Base-by-base conservation (phyloP, 2,888 invertebrate species). In the Shargacucullia verbasci region DNA sequence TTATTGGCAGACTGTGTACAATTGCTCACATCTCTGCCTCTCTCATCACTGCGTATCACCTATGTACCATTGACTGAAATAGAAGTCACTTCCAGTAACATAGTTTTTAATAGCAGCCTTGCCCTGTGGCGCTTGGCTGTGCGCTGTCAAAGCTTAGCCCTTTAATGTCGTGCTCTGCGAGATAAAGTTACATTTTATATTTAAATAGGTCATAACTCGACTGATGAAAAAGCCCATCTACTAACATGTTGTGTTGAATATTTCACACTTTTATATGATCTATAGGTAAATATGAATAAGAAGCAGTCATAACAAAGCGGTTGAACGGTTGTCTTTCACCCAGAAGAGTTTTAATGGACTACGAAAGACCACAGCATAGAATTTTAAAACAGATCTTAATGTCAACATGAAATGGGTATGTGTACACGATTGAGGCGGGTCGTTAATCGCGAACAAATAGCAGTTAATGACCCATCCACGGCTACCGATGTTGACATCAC, bases 361-460 rank as follows among this genome's bases (percentile, higher is more conserved):
- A 20, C 20, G 20, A 20, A 20, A 20, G 4, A 20, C 4, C 4
- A 20, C 2, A 20, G 4, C 20, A 3, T 4, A 20, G 2, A 20
- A 20, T 4, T 20, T 4, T 20, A 20, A 2, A 20, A 20, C 4
- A 4, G 20, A 20, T 20, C 20, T 4, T 20, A 64, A 64, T 40
- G 45, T 64, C 20, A 12, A 64, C 44, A 37, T 44, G 45, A 50
- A 50, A 46, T 49, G 38, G n/a, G 34, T 39, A 47, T 50, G 60
- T 55, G 50, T 49, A 58, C 49, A 35, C 27, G 41, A 4, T 20
- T 20, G 20, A 20, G 2, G 33, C 43, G 79, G 66, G 70, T 67
- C 73, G 80, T 80, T 79, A 72, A 77, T 68, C 66, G 58, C 35
- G 50, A 59, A 71, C 67, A 70, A 73, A 73, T 70, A 67, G 53